Percentiles rank a stretch among this genome's conserved stretches.
Evolutionary conservation across 2,797 vertebrate genomes (phyloP).

Genomic region (Heliangelus exortis): DNA sequence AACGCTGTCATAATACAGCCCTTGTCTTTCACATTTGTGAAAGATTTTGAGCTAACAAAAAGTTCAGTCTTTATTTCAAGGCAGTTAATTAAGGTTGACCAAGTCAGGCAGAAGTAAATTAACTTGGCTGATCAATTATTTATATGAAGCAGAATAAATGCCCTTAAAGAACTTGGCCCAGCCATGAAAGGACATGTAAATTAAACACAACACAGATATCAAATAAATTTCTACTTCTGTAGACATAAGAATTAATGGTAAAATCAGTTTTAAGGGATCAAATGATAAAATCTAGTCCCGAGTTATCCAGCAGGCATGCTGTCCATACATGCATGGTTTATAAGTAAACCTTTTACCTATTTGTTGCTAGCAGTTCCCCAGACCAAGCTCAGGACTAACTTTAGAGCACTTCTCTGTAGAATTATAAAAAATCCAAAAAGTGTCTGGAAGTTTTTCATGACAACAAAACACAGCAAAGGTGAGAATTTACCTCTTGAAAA

Average conservation of each 20-base stretch:
- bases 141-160: conserved; percentile 97
- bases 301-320: neutral
- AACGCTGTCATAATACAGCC: conserved; percentile 62
- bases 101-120: conserved; percentile 96
- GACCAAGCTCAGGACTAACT: neutral
- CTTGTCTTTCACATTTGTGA: conserved; percentile 65
- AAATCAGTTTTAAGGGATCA: conserved; percentile 62
- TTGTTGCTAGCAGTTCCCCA: neutral
- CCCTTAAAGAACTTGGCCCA: conserved; percentile 90
- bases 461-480: rapidly evolving
- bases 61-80: conserved; percentile 84
- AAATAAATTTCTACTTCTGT: conserved; percentile 78
- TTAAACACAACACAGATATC: conserved; percentile 88
- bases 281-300: neutral
- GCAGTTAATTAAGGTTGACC: conserved; percentile 96
- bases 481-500: neutral
- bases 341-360: neutral
- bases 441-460: neutral
- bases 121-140: conserved; percentile 97
- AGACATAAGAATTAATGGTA: conserved; percentile 69
- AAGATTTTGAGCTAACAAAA: conserved; percentile 81
- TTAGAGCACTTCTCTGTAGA: neutral
- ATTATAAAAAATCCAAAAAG: neutral
- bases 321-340: neutral
- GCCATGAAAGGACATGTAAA: conserved; percentile 88